phyloP scores from a whole-genome alignment of 2,888 invertebrate genomes.

The Latheticus oryzae region DNA sequence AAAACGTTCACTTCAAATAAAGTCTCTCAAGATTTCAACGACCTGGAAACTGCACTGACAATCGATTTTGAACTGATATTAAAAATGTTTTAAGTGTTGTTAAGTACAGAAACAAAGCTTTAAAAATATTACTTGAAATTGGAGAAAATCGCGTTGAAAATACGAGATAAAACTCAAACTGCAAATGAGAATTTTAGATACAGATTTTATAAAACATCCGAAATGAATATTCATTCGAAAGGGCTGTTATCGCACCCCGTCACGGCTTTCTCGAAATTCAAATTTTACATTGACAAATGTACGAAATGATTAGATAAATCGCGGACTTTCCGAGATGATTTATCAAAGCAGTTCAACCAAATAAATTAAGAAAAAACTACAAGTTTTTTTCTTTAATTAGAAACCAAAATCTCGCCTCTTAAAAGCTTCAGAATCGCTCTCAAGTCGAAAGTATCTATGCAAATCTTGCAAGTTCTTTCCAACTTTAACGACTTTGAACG shows the following conservation, averaged over 20 bases:
- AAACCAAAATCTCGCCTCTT: conserved; percentile 19
- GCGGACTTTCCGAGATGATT: conserved; percentile 29
- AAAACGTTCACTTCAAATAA: conserved; percentile 11
- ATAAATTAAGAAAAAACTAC: conserved; percentile 1
- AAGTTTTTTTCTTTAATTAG: conserved; percentile 2
- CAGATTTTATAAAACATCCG: conserved; percentile 29
- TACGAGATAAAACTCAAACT: conserved; percentile 24
- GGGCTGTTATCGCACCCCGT: conserved; percentile 28
- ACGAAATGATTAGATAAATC: conserved; percentile 40
- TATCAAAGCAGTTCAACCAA: conserved; percentile 5
- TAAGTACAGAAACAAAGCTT: neutral
- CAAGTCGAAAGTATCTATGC: conserved; percentile 36
- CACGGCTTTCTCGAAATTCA: conserved; percentile 34
- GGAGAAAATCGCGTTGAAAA: conserved; percentile 6
- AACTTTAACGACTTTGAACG: conserved; percentile 38
- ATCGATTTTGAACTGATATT: too few species aligned
- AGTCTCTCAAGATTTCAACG: conserved; percentile 8
- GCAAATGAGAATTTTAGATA: conserved; percentile 36
- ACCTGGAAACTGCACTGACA: conserved; percentile 13
- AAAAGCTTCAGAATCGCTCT: too few species aligned
- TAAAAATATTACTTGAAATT: conserved; percentile 1
- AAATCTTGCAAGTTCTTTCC: conserved; percentile 35
- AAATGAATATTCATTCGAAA: conserved; percentile 39
- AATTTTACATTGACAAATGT: conserved; percentile 40
- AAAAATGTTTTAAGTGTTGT: too few species aligned